Evolutionary conservation across 2,797 vertebrate species (phyloP), one percentile per base, ranked within the genome.

Genomic region (Sebastes variabilis): DNA sequence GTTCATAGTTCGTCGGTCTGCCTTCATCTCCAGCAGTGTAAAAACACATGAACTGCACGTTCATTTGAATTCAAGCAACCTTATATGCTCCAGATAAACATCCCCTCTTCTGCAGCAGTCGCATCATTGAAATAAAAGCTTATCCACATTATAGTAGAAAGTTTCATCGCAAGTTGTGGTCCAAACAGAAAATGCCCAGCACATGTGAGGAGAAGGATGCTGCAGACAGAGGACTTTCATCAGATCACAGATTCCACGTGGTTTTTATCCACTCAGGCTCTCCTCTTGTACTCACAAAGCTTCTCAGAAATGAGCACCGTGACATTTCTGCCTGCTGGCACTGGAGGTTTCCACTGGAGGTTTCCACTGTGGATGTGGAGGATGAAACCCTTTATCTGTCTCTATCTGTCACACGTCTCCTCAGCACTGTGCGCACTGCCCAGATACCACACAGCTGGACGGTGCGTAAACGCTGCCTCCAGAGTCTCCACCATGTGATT

Each of bases 151-250:
- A 14, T 14, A 14, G 38, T 1, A 6, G 8, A 80, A 90, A 89
- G 75, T 91, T 87, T 69, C 14, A n/a, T 30, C 46, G 8, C 42
- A 79, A 79, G 74, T 79, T 77, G 46, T 6, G 58, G 1, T 75
- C 65, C 58, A 36, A 46, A 64, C 3, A 52, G 12, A 60, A 80
- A 34, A 36, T 2, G 22, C 22, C 27, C 36, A 14, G 29, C 49
- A 14, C 18, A 38, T 5, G 36, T 38, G 36, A 38, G 36, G 36
- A 38, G 36, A 2, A 6, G 14, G 32, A 65, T 13, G 61, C 22
- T 42, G 38, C 38, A 42, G 8, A 1, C 38, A 42, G 8, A 1
- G 7, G 12, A 34, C 66, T 36, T 62, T 62, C 25, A 58, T 68
- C 30, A 38, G 1, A 42, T 54, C 12, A 10, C 18, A 20, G 11